Evolutionary conservation across 2,888 invertebrate genomes (phyloP).

Genomic region (Philaethria dido): DNA sequence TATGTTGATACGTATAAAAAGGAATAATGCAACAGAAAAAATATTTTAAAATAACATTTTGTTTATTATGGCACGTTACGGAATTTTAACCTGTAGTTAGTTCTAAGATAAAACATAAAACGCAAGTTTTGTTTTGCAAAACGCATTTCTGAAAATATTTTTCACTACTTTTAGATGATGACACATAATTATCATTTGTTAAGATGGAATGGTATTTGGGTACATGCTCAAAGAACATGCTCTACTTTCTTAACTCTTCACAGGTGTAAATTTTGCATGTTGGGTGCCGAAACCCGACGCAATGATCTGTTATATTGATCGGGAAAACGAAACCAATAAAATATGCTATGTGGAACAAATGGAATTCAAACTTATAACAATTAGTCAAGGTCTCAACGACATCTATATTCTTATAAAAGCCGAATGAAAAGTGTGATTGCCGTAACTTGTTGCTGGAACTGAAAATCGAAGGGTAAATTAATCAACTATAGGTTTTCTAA

Average conservation of each 20-base stretch:
- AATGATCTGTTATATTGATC: background rate
- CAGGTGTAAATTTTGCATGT: background rate
- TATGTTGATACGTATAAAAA: too few species aligned
- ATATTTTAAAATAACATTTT: too few species aligned
- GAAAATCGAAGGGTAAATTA: background rate
- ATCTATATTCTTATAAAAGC: background rate
- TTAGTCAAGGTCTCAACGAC: background rate
- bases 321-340: background rate
- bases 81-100: too few species aligned
- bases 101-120: too few species aligned
- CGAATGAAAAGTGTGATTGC: background rate
- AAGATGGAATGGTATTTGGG: too few species aligned
- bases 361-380: background rate
- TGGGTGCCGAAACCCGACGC: background rate
- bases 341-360: background rate
- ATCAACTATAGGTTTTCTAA: conserved; percentile 19
- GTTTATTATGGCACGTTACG: too few species aligned
- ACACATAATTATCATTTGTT: too few species aligned
- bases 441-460: background rate
- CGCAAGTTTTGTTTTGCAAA: too few species aligned
- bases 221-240: too few species aligned
- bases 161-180: too few species aligned
- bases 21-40: too few species aligned
- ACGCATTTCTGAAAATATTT: too few species aligned
- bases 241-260: background rate